Percentiles rank a stretch among this genome's conserved stretches.
phyloP scores from a whole-genome alignment of 2,888 invertebrate genomes.

The Hydrotaea cyrtoneurina region DNA sequence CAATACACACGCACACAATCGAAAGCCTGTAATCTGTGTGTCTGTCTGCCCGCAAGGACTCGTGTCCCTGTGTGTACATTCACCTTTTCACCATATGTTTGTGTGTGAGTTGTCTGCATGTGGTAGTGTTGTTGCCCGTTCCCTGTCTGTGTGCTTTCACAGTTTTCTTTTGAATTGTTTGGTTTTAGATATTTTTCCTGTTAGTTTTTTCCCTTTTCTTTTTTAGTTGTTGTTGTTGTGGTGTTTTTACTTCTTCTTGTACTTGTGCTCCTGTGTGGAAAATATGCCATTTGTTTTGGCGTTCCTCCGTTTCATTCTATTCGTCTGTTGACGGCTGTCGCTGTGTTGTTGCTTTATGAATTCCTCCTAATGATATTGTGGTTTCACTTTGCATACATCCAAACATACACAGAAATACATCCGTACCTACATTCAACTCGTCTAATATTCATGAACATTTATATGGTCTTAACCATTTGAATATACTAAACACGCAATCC shows the following conservation, averaged over 20 bases:
- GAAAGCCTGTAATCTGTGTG: slow-evolving; percentile 5
- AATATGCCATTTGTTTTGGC: slow-evolving; percentile 44
- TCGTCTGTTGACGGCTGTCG: neutral
- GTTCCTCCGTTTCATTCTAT: neutral
- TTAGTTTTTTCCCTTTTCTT: neutral
- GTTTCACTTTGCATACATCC: slow-evolving; percentile 45
- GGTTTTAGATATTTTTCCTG: neutral
- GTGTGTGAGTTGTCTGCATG: slow-evolving; percentile 8
- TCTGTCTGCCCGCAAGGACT: no score
- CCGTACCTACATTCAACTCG: neutral
- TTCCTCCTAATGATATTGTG: slow-evolving; percentile 55
- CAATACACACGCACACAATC: slow-evolving; percentile 10
- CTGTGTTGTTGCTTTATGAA: neutral
- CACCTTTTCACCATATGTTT: slow-evolving; percentile 1
- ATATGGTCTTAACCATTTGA: slow-evolving; percentile 57
- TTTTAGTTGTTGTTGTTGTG: neutral
- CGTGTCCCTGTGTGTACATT: slow-evolving; percentile 33
- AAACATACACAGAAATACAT: neutral
- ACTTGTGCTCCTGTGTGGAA: neutral
- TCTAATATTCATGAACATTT: slow-evolving; percentile 62
- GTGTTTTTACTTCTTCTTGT: no score
- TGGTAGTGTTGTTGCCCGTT: neutral
- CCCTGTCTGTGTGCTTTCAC: neutral
- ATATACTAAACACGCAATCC: slow-evolving; percentile 60
- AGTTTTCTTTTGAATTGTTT: no score